These are phyloP conservation scores for Noctua pronuba DNA, from an alignment of 2,888 invertebrate genomes.

Conservation along the genomic window DNA sequence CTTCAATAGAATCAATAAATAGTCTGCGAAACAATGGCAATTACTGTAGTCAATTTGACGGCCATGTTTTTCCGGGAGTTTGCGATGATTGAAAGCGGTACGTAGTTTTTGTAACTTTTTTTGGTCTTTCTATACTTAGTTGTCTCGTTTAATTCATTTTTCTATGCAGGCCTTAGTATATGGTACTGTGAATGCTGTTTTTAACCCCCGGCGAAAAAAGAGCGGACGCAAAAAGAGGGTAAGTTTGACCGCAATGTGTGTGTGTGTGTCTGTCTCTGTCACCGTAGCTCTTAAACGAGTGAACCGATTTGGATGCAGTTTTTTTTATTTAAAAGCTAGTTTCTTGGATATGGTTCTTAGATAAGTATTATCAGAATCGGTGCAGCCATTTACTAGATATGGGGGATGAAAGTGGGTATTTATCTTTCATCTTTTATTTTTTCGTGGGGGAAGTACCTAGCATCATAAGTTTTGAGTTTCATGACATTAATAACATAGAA, in stretches of 20 bases:
- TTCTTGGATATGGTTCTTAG: no score
- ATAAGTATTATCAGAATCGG: no score
- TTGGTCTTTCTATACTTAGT: not conserved
- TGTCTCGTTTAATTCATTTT: not conserved
- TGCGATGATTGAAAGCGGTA: slow-evolving; percentile 16
- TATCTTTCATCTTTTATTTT: no score
- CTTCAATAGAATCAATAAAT: slow-evolving; percentile 59
- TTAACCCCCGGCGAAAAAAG: no score
- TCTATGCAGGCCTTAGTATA: not conserved
- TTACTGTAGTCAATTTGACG: slow-evolving; percentile 37
- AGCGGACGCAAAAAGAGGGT: no score
- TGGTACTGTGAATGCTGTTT: not conserved
- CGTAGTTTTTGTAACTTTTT: not conserved
- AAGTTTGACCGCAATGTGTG: no score
- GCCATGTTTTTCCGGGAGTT: slow-evolving; percentile 23
- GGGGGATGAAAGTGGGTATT: no score
- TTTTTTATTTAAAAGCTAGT: no score
- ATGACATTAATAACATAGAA: not conserved
- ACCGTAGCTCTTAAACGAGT: no score
- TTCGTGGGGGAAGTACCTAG: not conserved
- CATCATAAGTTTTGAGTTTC: not conserved
- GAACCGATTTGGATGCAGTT: no score
- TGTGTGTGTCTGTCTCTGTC: no score
- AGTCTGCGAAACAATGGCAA: slow-evolving; percentile 39
- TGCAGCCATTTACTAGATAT: no score